Evolutionary conservation across 1,140 invertebrate species (phyloP).

Genomic region (Protaetia brevitarsis): DNA sequence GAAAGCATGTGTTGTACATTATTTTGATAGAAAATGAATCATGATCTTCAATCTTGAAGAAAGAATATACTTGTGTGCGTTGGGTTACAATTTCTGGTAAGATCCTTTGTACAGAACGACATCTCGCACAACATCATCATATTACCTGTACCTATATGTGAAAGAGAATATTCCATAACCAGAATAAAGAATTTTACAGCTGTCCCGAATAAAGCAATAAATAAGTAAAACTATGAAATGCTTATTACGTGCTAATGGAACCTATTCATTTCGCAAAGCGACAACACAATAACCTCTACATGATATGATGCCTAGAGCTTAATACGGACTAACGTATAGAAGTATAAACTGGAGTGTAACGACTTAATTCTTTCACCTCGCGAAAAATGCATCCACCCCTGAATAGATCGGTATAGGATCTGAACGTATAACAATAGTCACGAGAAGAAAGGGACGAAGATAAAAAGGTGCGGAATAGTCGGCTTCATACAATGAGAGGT

Average conservation of each 20-base stretch:
- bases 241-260: neutral
- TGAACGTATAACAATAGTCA: neutral
- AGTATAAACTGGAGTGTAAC: neutral
- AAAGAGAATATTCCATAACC: too few relatives aligned
- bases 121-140: too few relatives aligned
- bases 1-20: too few relatives aligned
- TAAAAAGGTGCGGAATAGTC: slow-evolving; percentile 5
- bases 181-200: too few relatives aligned
- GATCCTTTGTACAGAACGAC: too few relatives aligned
- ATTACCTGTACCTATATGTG: too few relatives aligned
- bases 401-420: neutral
- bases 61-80: too few relatives aligned
- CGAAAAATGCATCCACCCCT: neutral
- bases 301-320: neutral
- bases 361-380: neutral
- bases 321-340: neutral
- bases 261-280: neutral
- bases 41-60: too few relatives aligned
- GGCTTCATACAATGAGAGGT: neutral
- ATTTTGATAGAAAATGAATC: too few relatives aligned
- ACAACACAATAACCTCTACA: neutral
- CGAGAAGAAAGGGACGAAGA: neutral
- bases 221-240: neutral
- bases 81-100: too few relatives aligned
- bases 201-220: too few relatives aligned